phyloP scores from a whole-genome alignment of 2,797 vertebrate genomes.

The Octomys mimax region DNA sequence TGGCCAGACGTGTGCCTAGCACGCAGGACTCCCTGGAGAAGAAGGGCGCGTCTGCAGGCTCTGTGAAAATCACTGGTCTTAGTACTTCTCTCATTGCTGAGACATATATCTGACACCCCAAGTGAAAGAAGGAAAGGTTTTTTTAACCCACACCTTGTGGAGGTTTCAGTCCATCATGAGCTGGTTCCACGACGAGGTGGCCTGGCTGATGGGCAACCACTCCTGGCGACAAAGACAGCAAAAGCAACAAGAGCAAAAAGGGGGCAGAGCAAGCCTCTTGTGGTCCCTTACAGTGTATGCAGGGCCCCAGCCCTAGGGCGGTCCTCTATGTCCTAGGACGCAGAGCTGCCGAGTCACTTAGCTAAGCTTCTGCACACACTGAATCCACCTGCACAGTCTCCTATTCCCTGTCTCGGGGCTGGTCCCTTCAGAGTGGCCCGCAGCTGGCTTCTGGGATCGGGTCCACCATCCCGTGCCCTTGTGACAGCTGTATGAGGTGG shows the following conservation, averaged over 20 bases:
- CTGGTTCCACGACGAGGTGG: background rate
- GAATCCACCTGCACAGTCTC: background rate
- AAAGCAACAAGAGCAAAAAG: background rate
- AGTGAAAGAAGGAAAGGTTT: background rate
- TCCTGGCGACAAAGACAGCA: background rate
- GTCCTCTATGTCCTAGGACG: no score
- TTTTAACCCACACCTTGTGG: background rate
- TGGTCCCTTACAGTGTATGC: background rate
- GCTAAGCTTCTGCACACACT: background rate
- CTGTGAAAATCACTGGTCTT: background rate
- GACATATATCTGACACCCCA: background rate
- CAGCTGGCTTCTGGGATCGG: background rate
- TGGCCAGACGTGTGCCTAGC: fast-evolving
- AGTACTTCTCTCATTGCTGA: background rate
- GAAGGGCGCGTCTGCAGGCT: background rate
- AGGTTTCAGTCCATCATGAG: background rate
- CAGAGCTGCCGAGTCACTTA: background rate
- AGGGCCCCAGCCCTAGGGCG: background rate
- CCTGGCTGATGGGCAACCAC: background rate
- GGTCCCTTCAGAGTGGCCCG: background rate
- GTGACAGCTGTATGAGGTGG: background rate
- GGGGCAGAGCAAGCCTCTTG: background rate
- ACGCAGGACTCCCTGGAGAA: fast-evolving
- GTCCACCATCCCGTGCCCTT: fast-evolving
- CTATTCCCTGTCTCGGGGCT: background rate